Evolutionary conservation across 2,888 invertebrate species (phyloP).

Genomic region (Macrophya annulata): DNA sequence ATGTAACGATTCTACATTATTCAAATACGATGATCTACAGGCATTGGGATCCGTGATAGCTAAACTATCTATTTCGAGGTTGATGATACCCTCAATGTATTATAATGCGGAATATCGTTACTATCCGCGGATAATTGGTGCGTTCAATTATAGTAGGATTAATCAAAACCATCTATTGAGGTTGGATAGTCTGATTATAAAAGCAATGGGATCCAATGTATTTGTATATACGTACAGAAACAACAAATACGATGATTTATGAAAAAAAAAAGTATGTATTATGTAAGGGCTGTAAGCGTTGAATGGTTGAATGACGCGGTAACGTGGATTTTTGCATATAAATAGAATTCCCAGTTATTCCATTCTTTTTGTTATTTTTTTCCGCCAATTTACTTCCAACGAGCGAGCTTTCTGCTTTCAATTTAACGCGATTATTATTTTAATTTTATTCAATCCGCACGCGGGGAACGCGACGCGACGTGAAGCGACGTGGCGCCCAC

Average conservation of each 20-base stretch:
- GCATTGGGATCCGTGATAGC: background rate
- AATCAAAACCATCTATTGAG: background rate
- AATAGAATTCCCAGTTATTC: conserved; percentile 34
- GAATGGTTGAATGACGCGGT: conserved; percentile 1
- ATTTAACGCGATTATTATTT: conserved; percentile 46
- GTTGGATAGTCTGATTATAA: background rate
- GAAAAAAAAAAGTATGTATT: background rate
- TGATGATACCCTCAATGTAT: background rate
- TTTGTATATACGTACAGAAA: background rate
- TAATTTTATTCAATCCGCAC: conserved; percentile 44
- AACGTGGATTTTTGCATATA: background rate
- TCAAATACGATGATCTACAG: background rate
- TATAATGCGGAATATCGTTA: background rate
- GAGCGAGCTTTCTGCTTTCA: conserved; percentile 40
- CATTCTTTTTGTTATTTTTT: conserved; percentile 29
- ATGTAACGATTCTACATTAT: background rate
- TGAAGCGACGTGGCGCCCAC: background rate
- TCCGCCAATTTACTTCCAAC: conserved; percentile 44
- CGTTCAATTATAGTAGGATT: background rate
- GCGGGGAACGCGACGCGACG: background rate
- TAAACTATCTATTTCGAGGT: background rate
- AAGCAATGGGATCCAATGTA: background rate
- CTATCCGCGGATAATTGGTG: background rate
- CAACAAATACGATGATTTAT: background rate
- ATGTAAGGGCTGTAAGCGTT: conserved; percentile 7